Conservation (phyloP, 2,797 vertebrate genomes). For the Sarcoramphus papa region DNA sequence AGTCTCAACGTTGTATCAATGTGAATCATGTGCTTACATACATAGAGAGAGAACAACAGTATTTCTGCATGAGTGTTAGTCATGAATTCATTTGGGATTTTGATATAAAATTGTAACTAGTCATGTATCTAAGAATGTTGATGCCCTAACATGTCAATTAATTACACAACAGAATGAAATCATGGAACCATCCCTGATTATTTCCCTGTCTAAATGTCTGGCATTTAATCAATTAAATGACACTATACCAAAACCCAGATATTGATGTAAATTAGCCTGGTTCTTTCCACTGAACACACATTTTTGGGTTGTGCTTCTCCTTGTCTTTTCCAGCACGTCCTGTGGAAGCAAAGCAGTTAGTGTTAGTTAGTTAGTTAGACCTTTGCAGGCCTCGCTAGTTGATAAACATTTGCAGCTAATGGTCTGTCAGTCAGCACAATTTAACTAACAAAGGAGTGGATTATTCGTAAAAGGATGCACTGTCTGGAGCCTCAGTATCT, state of each 20-base stretch:
- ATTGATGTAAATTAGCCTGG: not conserved
- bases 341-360: not conserved
- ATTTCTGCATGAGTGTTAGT: not conserved
- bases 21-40: not conserved
- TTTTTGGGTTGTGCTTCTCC: not conserved
- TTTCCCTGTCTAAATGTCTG: not conserved
- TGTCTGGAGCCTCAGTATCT: not conserved
- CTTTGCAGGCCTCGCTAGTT: not conserved
- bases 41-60: not conserved
- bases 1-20: not conserved
- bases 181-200: not conserved
- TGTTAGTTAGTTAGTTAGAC: not conserved
- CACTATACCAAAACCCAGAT: not conserved
- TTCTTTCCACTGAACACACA: not conserved
- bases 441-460: not conserved
- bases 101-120: not conserved
- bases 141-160: not conserved
- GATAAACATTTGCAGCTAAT: not conserved
- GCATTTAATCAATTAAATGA: not conserved
- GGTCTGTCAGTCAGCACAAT: not conserved
- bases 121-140: not conserved
- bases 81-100: not conserved
- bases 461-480: not conserved
- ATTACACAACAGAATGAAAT: not conserved
- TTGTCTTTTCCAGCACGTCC: not conserved